Conservation (phyloP, 2,888 invertebrate species). For the Stenoptilia bipunctidactyla region DNA sequence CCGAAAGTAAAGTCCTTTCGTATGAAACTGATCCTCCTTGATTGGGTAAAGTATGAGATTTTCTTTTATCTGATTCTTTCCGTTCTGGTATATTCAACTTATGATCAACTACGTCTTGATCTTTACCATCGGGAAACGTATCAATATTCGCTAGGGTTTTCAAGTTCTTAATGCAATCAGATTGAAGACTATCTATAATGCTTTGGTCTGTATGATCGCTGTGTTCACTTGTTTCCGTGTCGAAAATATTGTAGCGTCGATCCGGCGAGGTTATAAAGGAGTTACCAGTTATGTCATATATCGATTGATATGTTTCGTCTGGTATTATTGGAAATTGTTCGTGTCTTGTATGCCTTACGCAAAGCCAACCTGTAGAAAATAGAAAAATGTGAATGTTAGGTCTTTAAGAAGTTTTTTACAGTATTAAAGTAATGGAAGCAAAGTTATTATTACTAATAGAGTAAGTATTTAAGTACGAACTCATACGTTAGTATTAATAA, state of each 20-base stretch:
- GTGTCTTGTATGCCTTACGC: slow-evolving; percentile 81
- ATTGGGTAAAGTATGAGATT: slow-evolving; percentile 71
- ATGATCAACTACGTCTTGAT: slow-evolving; percentile 42
- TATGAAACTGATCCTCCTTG: slow-evolving; percentile 67
- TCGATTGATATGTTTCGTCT: slow-evolving; percentile 71
- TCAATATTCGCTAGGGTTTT: slow-evolving; percentile 23
- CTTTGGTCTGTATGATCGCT: slow-evolving; percentile 63
- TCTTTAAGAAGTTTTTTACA: too few relatives aligned
- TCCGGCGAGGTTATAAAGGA: slow-evolving; percentile 44
- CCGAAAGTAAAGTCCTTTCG: slow-evolving; percentile 76
- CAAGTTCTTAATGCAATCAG: slow-evolving; percentile 33
- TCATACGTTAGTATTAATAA: too few relatives aligned
- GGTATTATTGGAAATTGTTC: slow-evolving; percentile 83
- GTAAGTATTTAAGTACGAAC: too few relatives aligned
- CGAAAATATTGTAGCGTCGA: slow-evolving; percentile 37
- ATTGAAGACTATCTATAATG: slow-evolving; percentile 49
- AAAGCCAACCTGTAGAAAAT: slow-evolving; percentile 85
- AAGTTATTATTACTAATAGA: too few relatives aligned
- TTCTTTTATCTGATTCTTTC: slow-evolving; percentile 44
- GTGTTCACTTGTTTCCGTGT: slow-evolving; percentile 53
- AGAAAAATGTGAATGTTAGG: slow-evolving; percentile 6
- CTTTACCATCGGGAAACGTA: slow-evolving; percentile 28
- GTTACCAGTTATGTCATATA: slow-evolving; percentile 45
- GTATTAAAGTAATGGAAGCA: too few relatives aligned
- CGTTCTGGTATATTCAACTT: slow-evolving; percentile 24